Conservation (phyloP, 2,113 vertebrate genomes). For the Ctenodactylus gundi region DNA sequence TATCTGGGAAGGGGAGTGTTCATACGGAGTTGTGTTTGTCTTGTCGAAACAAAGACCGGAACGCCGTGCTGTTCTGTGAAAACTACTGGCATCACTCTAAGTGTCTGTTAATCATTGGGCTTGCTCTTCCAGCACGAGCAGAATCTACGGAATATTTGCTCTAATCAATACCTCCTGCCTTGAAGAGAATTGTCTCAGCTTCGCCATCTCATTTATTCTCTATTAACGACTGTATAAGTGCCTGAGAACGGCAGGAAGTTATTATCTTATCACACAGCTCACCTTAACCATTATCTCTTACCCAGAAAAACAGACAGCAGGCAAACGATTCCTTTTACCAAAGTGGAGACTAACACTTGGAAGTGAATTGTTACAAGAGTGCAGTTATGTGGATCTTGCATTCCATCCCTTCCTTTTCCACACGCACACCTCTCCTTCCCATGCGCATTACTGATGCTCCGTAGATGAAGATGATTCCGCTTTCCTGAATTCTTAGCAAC, state of each 20-base stretch:
- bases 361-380: slow-evolving; percentile 10
- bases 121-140: background rate
- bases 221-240: slow-evolving; percentile 46
- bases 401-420: background rate
- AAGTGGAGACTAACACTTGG: slow-evolving; percentile 58
- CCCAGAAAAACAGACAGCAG: slow-evolving; percentile 27
- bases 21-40: slow-evolving; percentile 38
- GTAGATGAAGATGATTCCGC: background rate
- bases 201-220: slow-evolving; percentile 58
- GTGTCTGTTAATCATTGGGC: slow-evolving; percentile 6
- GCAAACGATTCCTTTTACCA: slow-evolving; percentile 42
- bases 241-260: slow-evolving; percentile 15
- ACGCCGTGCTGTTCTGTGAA: background rate
- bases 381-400: slow-evolving; percentile 14
- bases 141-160: slow-evolving; percentile 38
- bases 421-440: background rate
- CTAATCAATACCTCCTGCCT: slow-evolving; percentile 56
- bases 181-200: slow-evolving; percentile 52
- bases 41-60: slow-evolving; percentile 9
- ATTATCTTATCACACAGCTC: slow-evolving; percentile 62
- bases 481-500: background rate
- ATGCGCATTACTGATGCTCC: background rate
- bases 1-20: background rate
- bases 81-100: background rate
- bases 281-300: slow-evolving; percentile 52